Conservation (phyloP, 1,140 invertebrate species). For the Diploscapter pachys region DNA sequence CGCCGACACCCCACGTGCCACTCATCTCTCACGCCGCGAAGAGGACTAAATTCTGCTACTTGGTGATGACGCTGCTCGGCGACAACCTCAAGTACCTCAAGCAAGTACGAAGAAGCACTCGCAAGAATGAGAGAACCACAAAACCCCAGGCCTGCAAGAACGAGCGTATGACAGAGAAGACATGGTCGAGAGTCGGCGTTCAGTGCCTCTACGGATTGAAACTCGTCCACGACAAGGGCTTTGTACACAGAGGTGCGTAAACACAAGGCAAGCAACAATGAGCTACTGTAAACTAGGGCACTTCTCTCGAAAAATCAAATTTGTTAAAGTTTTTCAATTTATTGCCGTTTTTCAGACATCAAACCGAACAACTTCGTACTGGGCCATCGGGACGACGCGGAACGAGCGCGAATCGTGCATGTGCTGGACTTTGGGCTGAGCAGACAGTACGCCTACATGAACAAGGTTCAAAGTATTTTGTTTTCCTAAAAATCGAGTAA, state of each 20-base stretch:
- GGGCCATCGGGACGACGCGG: conserved; percentile 30
- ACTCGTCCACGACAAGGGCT: conserved; percentile 34
- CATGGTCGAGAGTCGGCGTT: conserved; percentile 35
- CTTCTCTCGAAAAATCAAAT: conserved; percentile 5
- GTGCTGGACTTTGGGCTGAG: conserved; percentile 39
- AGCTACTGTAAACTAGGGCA: background rate
- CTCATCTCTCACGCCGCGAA: conserved; percentile 29
- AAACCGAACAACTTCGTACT: conserved; percentile 49
- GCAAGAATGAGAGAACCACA: background rate
- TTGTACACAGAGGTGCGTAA: conserved; percentile 16
- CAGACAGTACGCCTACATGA: conserved; percentile 10
- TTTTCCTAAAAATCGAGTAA: background rate
- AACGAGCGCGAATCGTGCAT: conserved; percentile 34
- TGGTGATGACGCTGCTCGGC: conserved; percentile 40
- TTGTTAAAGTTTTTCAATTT: background rate
- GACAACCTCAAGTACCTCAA: conserved; percentile 31
- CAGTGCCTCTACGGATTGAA: conserved; percentile 37
- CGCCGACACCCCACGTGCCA: conserved; percentile 27
- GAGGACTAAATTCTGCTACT: conserved; percentile 35
- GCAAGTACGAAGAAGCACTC: background rate
- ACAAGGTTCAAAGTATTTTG: background rate
- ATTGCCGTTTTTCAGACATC: conserved; percentile 30
- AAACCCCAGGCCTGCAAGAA: background rate
- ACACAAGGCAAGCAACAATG: background rate
- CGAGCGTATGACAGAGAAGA: conserved; percentile 13